Percentiles rank a stretch among this genome's conserved stretches.
phyloP scores from a whole-genome alignment of 2,113 vertebrate species.

The Cynoglossus semilaevis region DNA sequence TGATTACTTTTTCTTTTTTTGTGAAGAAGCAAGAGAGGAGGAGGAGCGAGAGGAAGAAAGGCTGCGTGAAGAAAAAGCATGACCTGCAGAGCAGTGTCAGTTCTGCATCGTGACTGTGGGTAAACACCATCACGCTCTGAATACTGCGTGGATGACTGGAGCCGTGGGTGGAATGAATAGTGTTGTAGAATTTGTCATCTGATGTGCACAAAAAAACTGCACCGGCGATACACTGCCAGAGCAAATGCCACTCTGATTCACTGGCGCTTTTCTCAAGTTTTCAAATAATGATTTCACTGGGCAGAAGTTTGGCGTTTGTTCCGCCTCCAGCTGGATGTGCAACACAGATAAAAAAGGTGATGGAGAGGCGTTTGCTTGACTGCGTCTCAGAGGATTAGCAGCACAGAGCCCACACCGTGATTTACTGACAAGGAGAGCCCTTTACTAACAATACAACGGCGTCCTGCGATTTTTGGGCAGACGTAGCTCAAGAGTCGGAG shows the following conservation, averaged over 20 bases:
- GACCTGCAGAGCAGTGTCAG: constrained; percentile 17
- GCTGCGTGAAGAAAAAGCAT: background rate
- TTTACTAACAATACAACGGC: constrained; percentile 23
- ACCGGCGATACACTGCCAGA: constrained; percentile 23
- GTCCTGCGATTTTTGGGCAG: constrained; percentile 29
- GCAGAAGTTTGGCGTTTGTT: constrained; percentile 47
- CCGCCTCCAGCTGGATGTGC: constrained; percentile 51
- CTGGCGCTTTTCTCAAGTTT: constrained; percentile 30
- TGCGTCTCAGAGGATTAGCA: constrained; percentile 34
- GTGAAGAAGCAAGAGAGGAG: background rate
- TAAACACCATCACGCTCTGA: constrained; percentile 11
- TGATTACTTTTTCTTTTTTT: background rate
- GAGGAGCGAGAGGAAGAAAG: background rate
- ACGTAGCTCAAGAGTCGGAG: background rate
- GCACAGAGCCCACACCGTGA: constrained; percentile 50
- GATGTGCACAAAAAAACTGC: constrained; percentile 23
- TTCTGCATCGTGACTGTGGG: constrained; percentile 41
- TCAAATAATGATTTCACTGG: constrained; percentile 26
- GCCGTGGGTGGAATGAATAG: constrained; percentile 40
- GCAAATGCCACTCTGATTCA: constrained; percentile 51
- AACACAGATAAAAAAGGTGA: constrained; percentile 47
- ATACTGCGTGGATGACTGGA: constrained; percentile 19
- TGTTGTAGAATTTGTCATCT: constrained; percentile 38
- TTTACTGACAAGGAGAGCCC: constrained; percentile 39
- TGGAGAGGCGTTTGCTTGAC: constrained; percentile 38